Evolutionary conservation across 2,888 invertebrate genomes (phyloP).

Genomic region (Limnephilus rhombicus): DNA sequence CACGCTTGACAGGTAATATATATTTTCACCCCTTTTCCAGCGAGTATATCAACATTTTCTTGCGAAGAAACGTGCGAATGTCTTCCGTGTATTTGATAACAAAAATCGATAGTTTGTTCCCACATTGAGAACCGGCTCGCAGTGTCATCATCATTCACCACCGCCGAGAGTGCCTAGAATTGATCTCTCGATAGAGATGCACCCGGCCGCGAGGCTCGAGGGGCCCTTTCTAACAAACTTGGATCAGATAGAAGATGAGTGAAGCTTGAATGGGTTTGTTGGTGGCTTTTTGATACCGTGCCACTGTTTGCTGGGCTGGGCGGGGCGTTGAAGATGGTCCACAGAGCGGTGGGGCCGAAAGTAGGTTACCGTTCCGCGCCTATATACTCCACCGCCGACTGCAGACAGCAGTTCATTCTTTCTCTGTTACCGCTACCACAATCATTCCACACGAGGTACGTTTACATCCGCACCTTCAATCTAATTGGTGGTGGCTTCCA

Average conservation of each 20-base stretch:
- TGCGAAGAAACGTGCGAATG: background rate
- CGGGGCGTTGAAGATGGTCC: slow-evolving; percentile 28
- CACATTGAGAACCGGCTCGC: slow-evolving; percentile 39
- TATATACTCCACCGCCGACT: slow-evolving; percentile 54
- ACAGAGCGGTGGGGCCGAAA: slow-evolving; percentile 47
- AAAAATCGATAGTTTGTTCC: slow-evolving; percentile 45
- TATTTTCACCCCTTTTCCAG: slow-evolving; percentile 1
- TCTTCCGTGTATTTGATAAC: slow-evolving; percentile 46
- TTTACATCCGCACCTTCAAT: slow-evolving; percentile 33
- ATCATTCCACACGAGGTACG: slow-evolving; percentile 62
- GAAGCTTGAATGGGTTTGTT: background rate
- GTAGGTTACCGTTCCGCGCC: slow-evolving; percentile 54
- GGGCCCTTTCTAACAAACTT: background rate
- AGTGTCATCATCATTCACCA: slow-evolving; percentile 41
- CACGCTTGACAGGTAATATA: background rate
- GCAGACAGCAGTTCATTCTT: slow-evolving; percentile 54
- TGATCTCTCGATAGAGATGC: background rate
- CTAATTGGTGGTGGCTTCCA: slow-evolving; percentile 19
- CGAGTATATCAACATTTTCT: background rate
- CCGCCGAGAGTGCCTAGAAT: background rate
- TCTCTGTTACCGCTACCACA: slow-evolving; percentile 53
- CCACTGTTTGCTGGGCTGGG: background rate
- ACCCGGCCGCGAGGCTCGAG: background rate
- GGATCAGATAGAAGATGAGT: background rate
- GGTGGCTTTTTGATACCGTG: background rate